Conservation (phyloP, 2,888 invertebrate species). For the Troides helena region DNA sequence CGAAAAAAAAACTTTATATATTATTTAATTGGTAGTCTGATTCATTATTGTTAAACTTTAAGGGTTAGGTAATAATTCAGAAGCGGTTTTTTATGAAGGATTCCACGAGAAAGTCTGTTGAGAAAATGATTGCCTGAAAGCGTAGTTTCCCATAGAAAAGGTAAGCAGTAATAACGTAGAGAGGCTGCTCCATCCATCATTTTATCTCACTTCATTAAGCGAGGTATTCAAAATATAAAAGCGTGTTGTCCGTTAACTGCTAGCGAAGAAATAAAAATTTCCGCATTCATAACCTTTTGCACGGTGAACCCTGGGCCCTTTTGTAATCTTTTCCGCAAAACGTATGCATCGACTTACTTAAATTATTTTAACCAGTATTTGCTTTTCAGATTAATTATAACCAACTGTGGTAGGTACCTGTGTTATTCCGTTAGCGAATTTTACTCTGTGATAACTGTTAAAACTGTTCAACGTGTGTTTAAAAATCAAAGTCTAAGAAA, state of each 20-base stretch:
- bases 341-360: background rate
- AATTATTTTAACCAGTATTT: background rate
- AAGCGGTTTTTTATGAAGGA: slow-evolving; percentile 13
- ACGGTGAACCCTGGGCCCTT: slow-evolving; percentile 23
- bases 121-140: slow-evolving; percentile 21
- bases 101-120: slow-evolving; percentile 12
- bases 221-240: slow-evolving; percentile 57
- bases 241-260: slow-evolving; percentile 56
- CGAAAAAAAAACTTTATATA: too few species aligned
- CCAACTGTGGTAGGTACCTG: background rate
- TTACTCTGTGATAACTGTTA: background rate
- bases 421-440: background rate
- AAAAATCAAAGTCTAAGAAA: slow-evolving; percentile 11
- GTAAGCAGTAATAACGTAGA: slow-evolving; percentile 47
- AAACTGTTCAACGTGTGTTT: background rate
- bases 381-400: background rate
- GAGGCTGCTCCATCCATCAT: slow-evolving; percentile 66
- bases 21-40: too few species aligned
- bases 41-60: too few species aligned
- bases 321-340: background rate
- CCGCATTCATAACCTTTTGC: slow-evolving; percentile 15
- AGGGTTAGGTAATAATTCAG: background rate
- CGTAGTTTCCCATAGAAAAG: slow-evolving; percentile 46
- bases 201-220: slow-evolving; percentile 73
- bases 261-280: slow-evolving; percentile 18